Evolutionary conservation across 2,113 vertebrate genomes (phyloP).

Genomic region (Oxyruncus cristatus): DNA sequence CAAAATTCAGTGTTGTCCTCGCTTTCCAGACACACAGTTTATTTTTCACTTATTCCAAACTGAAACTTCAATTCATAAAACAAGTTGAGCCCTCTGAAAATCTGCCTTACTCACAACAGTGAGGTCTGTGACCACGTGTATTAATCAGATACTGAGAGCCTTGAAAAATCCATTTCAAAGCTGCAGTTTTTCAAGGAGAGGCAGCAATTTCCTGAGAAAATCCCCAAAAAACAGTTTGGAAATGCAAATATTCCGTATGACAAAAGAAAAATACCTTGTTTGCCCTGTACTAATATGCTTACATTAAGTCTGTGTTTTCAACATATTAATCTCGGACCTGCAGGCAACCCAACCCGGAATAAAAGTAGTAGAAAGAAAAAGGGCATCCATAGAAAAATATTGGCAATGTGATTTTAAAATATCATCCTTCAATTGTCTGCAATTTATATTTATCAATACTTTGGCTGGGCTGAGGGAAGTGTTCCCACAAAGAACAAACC

Average conservation of each 20-base stretch:
- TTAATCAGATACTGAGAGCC: not conserved
- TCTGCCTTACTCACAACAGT: not conserved
- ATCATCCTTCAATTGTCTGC: constrained; percentile 59
- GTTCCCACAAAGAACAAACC: constrained; percentile 18
- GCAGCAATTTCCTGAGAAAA: not conserved
- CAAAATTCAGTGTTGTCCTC: not conserved
- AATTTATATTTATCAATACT: constrained; percentile 65
- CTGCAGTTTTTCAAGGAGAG: not conserved
- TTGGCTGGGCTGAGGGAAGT: not conserved
- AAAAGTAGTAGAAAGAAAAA: constrained; percentile 40
- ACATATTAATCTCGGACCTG: constrained; percentile 31
- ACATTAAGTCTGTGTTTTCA: constrained; percentile 38
- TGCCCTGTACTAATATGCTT: not conserved
- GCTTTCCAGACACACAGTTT: not conserved
- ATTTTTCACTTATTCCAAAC: not conserved
- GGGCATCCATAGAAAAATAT: constrained; percentile 50
- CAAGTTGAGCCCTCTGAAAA: not conserved
- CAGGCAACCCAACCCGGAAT: not conserved
- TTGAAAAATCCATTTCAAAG: not conserved
- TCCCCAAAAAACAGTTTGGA: not conserved
- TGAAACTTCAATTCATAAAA: not conserved
- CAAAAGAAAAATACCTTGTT: not conserved
- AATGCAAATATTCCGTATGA: not conserved
- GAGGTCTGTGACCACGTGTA: not conserved
- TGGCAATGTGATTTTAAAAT: constrained; percentile 65